A percentile compares a stretch with the other conserved stretches of the same genome.
These are phyloP conservation scores for Callocephalon fimbriatum DNA, from an alignment of 2,113 vertebrate genomes.

Conservation along the genomic window DNA sequence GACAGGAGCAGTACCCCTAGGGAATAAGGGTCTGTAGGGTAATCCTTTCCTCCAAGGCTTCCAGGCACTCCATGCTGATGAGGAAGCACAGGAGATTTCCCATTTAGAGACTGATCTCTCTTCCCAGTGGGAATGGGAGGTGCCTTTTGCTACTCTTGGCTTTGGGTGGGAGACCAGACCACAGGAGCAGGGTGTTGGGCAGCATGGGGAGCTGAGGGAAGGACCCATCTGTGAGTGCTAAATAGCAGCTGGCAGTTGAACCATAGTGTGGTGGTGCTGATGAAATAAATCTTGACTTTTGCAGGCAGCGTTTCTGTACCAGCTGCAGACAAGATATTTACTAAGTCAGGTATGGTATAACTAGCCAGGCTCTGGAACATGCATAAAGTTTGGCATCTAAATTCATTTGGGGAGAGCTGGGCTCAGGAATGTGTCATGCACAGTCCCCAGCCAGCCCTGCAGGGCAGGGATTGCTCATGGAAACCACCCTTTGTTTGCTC, in stretches of 20 bases:
- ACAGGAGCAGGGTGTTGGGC: background rate
- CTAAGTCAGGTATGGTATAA: conserved; percentile 87
- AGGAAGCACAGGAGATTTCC: background rate
- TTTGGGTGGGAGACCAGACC: background rate
- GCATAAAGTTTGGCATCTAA: background rate
- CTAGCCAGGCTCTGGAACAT: background rate
- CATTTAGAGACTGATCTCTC: background rate
- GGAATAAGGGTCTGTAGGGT: background rate
- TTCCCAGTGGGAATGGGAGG: background rate
- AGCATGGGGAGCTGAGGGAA: background rate
- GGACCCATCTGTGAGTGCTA: background rate
- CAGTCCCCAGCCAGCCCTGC: background rate
- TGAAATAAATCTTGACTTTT: background rate
- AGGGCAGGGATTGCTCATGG: background rate
- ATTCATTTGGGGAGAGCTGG: background rate
- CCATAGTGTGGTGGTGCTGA: background rate
- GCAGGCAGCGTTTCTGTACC: conserved; percentile 88
- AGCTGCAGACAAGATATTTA: conserved; percentile 87
- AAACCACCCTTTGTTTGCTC: background rate
- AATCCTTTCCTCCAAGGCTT: background rate
- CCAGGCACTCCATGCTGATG: background rate
- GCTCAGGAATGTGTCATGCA: background rate
- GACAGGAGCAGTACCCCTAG: background rate
- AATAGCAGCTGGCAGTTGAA: background rate
- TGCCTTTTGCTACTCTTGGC: background rate